Evolutionary conservation across 1,140 invertebrate species (phyloP).

Genomic region (Goniozus legneri): DNA sequence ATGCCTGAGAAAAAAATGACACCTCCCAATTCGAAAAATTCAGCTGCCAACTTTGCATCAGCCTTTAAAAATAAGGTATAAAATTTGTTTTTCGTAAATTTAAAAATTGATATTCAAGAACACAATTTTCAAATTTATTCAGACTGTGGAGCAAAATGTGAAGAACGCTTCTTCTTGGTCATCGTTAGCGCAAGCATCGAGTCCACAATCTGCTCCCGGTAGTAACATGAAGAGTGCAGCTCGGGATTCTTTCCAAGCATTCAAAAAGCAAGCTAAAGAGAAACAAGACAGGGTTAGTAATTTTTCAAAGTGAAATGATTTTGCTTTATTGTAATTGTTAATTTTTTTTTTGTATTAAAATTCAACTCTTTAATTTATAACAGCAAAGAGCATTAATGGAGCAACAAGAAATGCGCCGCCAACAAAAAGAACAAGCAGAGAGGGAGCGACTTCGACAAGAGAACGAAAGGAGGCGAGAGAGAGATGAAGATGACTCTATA

Average conservation of each 20-base stretch:
- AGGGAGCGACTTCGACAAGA: conserved; percentile 75
- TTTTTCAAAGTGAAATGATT: not conserved
- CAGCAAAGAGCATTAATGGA: conserved; percentile 77
- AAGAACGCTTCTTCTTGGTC: conserved; percentile 93
- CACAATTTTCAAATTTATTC: not conserved
- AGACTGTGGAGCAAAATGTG: conserved; percentile 65
- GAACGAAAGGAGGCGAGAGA: conserved; percentile 71
- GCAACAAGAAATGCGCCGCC: conserved; percentile 70
- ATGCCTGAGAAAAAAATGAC: conserved; percentile 48
- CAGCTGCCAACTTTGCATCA: conserved; percentile 61
- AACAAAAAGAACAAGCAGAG: conserved; percentile 81
- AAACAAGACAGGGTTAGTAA: conserved; percentile 76
- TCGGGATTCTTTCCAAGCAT: conserved; percentile 73
- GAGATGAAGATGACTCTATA: conserved; percentile 76
- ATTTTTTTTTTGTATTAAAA: too few relatives aligned
- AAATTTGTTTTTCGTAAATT: not conserved
- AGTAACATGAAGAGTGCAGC: conserved; percentile 61
- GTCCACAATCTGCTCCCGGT: conserved; percentile 59
- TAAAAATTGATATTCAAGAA: not conserved
- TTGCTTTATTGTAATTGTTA: not conserved
- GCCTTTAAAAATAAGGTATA: conserved; percentile 64
- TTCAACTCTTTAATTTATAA: conserved; percentile 17
- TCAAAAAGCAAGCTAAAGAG: conserved; percentile 93
- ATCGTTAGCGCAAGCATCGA: conserved; percentile 77
- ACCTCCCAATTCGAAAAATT: conserved; percentile 52